Evolutionary conservation across 2,888 invertebrate genomes (phyloP).

Genomic region (Epirrita christyi): DNA sequence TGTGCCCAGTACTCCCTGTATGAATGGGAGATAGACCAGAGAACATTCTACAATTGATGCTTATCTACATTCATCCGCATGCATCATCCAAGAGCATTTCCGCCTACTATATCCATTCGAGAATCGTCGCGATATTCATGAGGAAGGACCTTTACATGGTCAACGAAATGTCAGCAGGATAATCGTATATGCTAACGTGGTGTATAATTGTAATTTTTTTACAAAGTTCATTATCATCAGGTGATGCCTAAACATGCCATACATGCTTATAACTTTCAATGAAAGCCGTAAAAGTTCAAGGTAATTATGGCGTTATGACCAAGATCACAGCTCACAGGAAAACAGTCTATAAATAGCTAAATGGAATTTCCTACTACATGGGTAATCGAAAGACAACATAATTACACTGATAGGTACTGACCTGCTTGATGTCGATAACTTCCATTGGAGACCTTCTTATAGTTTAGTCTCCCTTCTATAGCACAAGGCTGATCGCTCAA

Average conservation of each 20-base stretch:
- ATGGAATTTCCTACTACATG: conserved; percentile 20
- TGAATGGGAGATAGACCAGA: too few relatives aligned
- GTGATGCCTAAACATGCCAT: not conserved
- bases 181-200: too few relatives aligned
- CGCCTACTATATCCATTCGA: too few relatives aligned
- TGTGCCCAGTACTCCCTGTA: too few relatives aligned
- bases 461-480: conserved; percentile 89
- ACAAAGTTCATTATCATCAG: conserved; percentile 1
- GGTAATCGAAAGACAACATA: too few relatives aligned
- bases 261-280: not conserved
- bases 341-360: conserved; percentile 32
- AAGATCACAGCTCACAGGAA: conserved; percentile 15
- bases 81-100: too few relatives aligned
- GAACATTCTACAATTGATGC: too few relatives aligned
- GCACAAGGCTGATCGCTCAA: conserved; percentile 86
- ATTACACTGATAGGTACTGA: conserved; percentile 40
- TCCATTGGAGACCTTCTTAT: conserved; percentile 86
- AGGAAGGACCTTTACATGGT: too few relatives aligned
- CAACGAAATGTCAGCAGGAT: too few relatives aligned
- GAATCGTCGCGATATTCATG: too few relatives aligned
- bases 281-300: conserved; percentile 6
- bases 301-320: conserved; percentile 3
- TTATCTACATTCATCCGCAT: too few relatives aligned
- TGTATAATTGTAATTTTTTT: too few relatives aligned
- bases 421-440: conserved; percentile 81